Percentiles rank a stretch among this genome's conserved stretches.
Evolutionary conservation across 2,888 invertebrate genomes (phyloP).

Genomic region (Pseudococcus longispinus): DNA sequence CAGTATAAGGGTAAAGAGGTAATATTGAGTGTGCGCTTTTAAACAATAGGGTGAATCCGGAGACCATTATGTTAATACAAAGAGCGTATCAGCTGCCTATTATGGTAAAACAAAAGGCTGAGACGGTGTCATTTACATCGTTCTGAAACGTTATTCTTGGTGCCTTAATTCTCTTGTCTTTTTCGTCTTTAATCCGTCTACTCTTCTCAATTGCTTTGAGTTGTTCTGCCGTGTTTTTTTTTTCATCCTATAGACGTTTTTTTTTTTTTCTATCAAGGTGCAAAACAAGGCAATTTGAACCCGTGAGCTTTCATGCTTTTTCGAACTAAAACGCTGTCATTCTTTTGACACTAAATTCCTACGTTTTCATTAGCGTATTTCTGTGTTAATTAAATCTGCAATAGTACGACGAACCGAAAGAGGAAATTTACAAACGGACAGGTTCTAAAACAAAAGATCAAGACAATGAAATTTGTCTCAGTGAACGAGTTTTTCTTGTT

Average conservation of each 20-base stretch:
- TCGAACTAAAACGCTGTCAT: conserved; percentile 17
- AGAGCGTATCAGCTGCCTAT: conserved; percentile 52
- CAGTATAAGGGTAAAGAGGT: conserved; percentile 10
- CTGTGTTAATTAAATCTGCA: conserved; percentile 9
- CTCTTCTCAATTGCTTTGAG: conserved; percentile 36
- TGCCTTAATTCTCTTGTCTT: conserved; percentile 35
- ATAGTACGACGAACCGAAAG: conserved; percentile 1
- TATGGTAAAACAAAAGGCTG: conserved; percentile 48
- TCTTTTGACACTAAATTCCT: conserved; percentile 24
- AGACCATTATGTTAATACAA: conserved; percentile 50
- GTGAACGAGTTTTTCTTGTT: conserved; percentile 12
- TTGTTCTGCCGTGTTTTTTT: neutral
- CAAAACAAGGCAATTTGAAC: conserved; percentile 7
- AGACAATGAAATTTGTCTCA: conserved; percentile 9
- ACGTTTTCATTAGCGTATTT: conserved; percentile 28
- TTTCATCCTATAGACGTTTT: neutral
- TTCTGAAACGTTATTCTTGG: conserved; percentile 49
- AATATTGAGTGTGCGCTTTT: conserved; percentile 53
- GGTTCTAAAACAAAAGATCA: neutral
- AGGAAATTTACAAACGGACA: conserved; percentile 1
- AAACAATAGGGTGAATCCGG: conserved; percentile 53
- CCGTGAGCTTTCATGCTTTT: conserved; percentile 13
- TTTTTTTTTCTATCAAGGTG: neutral
- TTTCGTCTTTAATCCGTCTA: conserved; percentile 25
- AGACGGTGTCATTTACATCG: conserved; percentile 53